These are phyloP conservation scores for Panagrolaimus sp. DNA, from an alignment of 1,140 invertebrate genomes.

Conservation along the genomic window DNA sequence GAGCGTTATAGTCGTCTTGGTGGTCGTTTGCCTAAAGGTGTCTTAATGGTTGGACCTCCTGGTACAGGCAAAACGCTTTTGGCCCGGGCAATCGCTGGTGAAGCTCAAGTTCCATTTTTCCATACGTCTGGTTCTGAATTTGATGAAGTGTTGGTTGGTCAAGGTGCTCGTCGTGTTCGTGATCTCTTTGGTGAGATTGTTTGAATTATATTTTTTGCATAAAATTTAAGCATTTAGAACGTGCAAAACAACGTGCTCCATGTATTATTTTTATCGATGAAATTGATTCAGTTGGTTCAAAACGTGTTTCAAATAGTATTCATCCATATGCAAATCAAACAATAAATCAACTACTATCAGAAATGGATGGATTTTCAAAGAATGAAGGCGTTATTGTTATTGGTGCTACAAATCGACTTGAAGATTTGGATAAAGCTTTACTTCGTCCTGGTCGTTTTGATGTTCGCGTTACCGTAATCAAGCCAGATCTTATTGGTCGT, in stretches of 20 bases:
- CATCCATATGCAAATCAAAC: conserved; percentile 99
- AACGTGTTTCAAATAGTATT: conserved; percentile 84
- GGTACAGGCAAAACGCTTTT: conserved; percentile 92
- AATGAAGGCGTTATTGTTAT: conserved; percentile 95
- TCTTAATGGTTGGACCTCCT: conserved; percentile 87
- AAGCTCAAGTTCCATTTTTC: conserved; percentile 96
- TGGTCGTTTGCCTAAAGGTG: conserved; percentile 90
- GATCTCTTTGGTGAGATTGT: conserved; percentile 83
- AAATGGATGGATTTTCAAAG: conserved; percentile 97
- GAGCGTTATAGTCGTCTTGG: conserved; percentile 88
- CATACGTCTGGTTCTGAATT: conserved; percentile 96
- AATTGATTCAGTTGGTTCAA: conserved; percentile 95
- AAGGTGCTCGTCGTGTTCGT: conserved; percentile 85
- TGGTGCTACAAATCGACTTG: conserved; percentile 89
- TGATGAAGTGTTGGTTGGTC: conserved; percentile 94
- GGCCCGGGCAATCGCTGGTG: conserved; percentile 93
- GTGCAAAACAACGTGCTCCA: conserved; percentile 83
- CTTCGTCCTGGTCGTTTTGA: conserved; percentile 91
- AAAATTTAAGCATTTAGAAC: conserved; percentile 20
- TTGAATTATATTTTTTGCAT: background rate
- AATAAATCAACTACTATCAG: conserved; percentile 85
- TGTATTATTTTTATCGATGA: conserved; percentile 99
- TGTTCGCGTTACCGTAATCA: conserved; percentile 81
- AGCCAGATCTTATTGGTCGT: conserved; percentile 81
- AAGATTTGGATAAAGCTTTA: conserved; percentile 90